A percentile compares a stretch with the other conserved stretches of the same genome.
Evolutionary conservation across 2,797 vertebrate genomes (phyloP).

Genomic region (Labroides dimidiatus): DNA sequence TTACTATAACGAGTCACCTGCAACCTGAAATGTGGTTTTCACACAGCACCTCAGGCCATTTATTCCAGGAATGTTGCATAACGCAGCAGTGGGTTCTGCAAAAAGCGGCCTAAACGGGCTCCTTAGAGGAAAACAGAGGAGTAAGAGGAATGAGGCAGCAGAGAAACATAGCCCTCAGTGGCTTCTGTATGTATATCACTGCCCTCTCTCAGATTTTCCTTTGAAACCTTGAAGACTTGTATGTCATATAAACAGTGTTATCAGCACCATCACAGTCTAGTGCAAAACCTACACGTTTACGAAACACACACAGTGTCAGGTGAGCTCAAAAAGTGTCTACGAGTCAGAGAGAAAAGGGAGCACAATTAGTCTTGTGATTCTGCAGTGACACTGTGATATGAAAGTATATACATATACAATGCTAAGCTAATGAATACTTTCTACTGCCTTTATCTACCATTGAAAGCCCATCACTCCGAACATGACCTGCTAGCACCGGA

Average conservation of each 20-base stretch:
- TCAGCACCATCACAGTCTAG: constrained; percentile 27
- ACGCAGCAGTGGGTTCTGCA: constrained; percentile 59
- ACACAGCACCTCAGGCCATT: constrained; percentile 60
- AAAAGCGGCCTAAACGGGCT: constrained; percentile 56
- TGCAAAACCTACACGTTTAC: background rate
- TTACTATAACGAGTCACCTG: constrained; percentile 65
- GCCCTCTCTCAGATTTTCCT: constrained; percentile 17
- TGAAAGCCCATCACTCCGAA: constrained; percentile 28
- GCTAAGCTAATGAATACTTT: constrained; percentile 44
- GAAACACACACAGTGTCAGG: background rate
- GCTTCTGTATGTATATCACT: constrained; percentile 4
- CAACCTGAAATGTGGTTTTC: constrained; percentile 57
- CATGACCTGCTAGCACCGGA: constrained; percentile 44
- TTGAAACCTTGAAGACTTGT: constrained; percentile 19
- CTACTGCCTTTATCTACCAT: constrained; percentile 35
- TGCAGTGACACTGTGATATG: constrained; percentile 23
- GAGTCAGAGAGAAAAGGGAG: constrained; percentile 6
- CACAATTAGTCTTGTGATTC: background rate
- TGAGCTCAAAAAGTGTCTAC: background rate
- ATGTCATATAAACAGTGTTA: constrained; percentile 40
- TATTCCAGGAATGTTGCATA: constrained; percentile 77
- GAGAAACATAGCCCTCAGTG: constrained; percentile 23
- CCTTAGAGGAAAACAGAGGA: constrained; percentile 56
- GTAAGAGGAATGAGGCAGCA: constrained; percentile 58
- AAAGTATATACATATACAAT: constrained; percentile 33